Evolutionary conservation across 1,140 invertebrate species (phyloP).

Genomic region (Argopecten irradians): DNA sequence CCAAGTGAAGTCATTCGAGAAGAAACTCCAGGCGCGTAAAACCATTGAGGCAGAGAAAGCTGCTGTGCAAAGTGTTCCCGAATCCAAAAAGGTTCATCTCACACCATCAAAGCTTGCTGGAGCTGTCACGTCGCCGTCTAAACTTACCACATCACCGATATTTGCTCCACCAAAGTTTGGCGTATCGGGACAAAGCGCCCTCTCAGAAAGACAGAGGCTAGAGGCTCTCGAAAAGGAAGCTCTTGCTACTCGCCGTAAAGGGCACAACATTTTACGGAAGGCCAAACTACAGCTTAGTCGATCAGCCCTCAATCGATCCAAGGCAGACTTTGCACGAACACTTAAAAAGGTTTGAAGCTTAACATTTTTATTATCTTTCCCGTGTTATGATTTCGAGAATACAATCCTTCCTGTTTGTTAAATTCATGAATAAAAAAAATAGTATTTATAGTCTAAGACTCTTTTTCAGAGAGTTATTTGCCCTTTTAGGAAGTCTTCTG

Average conservation of each 20-base stretch:
- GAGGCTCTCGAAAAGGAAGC: slow-evolving; percentile 46
- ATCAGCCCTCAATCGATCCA: slow-evolving; percentile 70
- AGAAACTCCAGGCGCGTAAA: slow-evolving; percentile 40
- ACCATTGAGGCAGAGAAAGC: slow-evolving; percentile 34
- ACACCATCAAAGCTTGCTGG: slow-evolving; percentile 48
- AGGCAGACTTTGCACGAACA: slow-evolving; percentile 71
- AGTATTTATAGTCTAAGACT: no score
- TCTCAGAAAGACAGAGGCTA: slow-evolving; percentile 47
- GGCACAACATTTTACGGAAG: slow-evolving; percentile 69
- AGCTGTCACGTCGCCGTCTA: slow-evolving; percentile 30
- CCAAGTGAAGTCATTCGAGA: slow-evolving; percentile 39
- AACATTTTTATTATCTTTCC: no score
- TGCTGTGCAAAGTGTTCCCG: neutral
- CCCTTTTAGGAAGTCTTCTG: no score
- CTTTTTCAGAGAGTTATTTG: no score
- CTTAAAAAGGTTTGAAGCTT: slow-evolving; percentile 66
- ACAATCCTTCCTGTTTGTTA: no score
- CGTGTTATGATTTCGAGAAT: no score
- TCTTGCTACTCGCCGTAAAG: slow-evolving; percentile 52
- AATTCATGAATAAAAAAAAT: no score
- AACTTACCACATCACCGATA: slow-evolving; percentile 40
- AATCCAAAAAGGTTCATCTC: slow-evolving; percentile 37
- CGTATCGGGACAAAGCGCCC: slow-evolving; percentile 49
- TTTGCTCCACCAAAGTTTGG: slow-evolving; percentile 61
- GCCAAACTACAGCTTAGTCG: slow-evolving; percentile 73